phyloP scores from a whole-genome alignment of 2,888 invertebrate genomes.

The Petrolisthes cinctipes region DNA sequence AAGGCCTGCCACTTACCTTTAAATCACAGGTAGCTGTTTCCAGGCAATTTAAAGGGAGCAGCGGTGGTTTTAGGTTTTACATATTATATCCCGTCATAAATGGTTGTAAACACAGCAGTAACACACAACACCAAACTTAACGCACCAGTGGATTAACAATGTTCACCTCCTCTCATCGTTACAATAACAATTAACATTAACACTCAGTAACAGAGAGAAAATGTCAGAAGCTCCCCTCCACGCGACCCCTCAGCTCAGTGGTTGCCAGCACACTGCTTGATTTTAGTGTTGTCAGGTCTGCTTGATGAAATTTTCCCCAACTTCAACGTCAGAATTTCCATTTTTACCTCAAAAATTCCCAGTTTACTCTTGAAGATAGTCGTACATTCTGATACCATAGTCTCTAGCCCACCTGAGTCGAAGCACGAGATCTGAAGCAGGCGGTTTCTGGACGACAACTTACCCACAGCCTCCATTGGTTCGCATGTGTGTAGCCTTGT shows the following conservation, averaged over 20 bases:
- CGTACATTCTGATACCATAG: no score
- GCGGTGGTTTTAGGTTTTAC: background rate
- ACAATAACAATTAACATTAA: constrained; percentile 6
- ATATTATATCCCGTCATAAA: constrained; percentile 5
- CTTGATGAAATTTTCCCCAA: no score
- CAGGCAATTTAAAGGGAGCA: constrained; percentile 10
- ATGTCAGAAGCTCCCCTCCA: background rate
- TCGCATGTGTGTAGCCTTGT: no score
- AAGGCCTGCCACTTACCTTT: background rate
- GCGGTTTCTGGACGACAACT: no score
- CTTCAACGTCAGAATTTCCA: no score
- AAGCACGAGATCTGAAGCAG: no score
- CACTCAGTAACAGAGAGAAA: constrained; percentile 19
- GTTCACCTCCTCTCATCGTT: constrained; percentile 9
- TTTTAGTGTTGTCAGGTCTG: no score
- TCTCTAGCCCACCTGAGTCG: no score
- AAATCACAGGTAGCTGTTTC: constrained; percentile 7
- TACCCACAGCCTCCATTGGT: no score
- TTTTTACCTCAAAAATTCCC: no score
- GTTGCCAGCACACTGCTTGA: constrained; percentile 19
- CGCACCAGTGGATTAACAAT: constrained; percentile 5
- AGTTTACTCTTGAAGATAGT: no score
- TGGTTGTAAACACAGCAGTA: background rate
- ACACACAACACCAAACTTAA: constrained; percentile 18
- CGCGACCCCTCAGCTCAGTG: background rate